phyloP scores from a whole-genome alignment of 53 echinoderm and acorn worm species.

The Stichopus horrens region DNA sequence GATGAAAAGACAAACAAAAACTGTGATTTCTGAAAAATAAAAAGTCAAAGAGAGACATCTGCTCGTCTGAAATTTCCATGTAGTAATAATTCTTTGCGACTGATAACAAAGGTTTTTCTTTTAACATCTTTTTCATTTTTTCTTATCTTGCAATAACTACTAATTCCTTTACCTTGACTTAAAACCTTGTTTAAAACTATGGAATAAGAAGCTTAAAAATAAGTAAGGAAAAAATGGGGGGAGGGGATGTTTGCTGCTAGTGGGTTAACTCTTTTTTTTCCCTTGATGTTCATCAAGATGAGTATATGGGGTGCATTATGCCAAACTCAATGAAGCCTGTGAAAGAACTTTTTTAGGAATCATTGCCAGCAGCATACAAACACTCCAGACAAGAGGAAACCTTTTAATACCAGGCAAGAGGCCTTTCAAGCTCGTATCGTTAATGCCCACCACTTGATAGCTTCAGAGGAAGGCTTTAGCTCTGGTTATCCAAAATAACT shows the following conservation, averaged over 20 bases:
- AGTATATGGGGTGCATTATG: constrained; percentile 11
- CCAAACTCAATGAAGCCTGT: constrained; percentile 30
- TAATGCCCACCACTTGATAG: constrained; percentile 36
- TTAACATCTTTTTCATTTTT: too few species aligned
- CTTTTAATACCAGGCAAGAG: constrained; percentile 42
- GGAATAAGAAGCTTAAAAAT: neutral
- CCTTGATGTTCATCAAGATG: neutral
- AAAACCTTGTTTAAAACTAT: neutral
- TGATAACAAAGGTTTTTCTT: too few species aligned
- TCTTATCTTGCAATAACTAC: too few species aligned
- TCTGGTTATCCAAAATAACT: neutral
- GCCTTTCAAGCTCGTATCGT: constrained; percentile 33
- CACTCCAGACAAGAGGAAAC: constrained; percentile 40
- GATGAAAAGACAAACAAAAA: too few species aligned
- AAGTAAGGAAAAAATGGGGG: neutral
- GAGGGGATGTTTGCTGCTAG: neutral
- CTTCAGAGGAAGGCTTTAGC: neutral
- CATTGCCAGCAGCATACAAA: constrained; percentile 25
- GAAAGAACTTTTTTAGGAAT: constrained; percentile 14
- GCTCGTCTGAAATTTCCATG: neutral
- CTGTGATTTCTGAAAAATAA: neutral
- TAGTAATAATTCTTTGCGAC: too few species aligned
- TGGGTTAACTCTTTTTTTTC: neutral
- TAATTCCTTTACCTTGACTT: neutral
- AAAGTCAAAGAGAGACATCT: neutral